Evolutionary conservation across 2,888 invertebrate species (phyloP), one percentile per base, ranked within the genome.

Genomic region (Drosophila prostipennis): DNA sequence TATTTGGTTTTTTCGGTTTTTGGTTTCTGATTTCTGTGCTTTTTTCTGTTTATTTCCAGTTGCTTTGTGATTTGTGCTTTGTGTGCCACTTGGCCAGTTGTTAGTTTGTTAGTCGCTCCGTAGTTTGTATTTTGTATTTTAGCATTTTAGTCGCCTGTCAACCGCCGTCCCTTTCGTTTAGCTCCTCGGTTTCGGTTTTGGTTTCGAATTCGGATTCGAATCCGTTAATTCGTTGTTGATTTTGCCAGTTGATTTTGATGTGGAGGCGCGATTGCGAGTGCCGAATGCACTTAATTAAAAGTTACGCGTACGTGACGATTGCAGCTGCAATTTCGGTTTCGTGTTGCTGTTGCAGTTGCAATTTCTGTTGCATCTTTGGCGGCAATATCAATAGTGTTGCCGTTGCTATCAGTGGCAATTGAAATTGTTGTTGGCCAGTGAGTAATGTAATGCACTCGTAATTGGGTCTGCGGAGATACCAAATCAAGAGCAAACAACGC

Each of bases 111-210:
- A 72, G 86, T 70, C 78, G 78, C 85, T 90, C 26, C 40, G 40
- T 23, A 23, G 19, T 42, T 42, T 42, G 42, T 16, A 8, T 34
- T 61, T 61, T 43, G 19, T 46, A 48, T 36, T 63, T 61, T 40
- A 57, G 57, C 56, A 55, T 40, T 58, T 88, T 65, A 90, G 89
- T 90, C 89, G 90, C 87, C 80, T 83, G 88, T 88, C 89, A 89
- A 84, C 89, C 89, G 88, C 90, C 81, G 88, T 77, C 76, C 80
- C 85, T 82, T 61, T 56, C 68, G 57, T 19, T 57, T 39, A 26
- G 32, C 29, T 34, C 34, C 23, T 29, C 56, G 48, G 39, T 26
- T 69, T 29, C 13, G 6, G 26, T 26, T 26, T 26, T 6, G 3
- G 34, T 34, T 34, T 34, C 8, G 10, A 11, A 3, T 10, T 29